These are phyloP conservation scores for Oxyteleia sp. DNA, from an alignment of 2,888 invertebrate genomes.

Conservation along the genomic window DNA sequence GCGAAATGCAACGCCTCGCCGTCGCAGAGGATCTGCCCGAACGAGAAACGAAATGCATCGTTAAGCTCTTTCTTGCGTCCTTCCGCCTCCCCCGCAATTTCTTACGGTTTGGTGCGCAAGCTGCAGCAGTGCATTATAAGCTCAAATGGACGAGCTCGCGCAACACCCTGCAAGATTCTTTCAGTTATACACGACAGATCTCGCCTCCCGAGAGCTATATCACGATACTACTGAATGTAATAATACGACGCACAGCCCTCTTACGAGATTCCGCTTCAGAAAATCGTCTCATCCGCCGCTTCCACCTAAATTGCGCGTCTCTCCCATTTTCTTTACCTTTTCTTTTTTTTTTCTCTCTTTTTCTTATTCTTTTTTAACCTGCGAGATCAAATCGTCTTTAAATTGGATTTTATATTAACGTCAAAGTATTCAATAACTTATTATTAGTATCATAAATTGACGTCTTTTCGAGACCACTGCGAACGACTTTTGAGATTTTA, in stretches of 20 bases:
- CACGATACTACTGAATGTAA: slow-evolving; percentile 46
- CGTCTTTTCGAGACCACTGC: too few species aligned
- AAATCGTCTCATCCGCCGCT: slow-evolving; percentile 20
- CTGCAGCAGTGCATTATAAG: slow-evolving; percentile 44
- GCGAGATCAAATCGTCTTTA: slow-evolving; percentile 19
- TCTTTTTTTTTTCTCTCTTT: too few species aligned
- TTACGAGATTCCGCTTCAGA: slow-evolving; percentile 37
- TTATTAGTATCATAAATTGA: too few species aligned
- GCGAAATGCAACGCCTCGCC: slow-evolving; percentile 45
- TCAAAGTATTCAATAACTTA: too few species aligned
- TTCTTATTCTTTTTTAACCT: slow-evolving; percentile 16
- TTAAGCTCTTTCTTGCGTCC: slow-evolving; percentile 49
- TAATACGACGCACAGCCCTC: slow-evolving; percentile 42
- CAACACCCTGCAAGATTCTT: slow-evolving; percentile 36
- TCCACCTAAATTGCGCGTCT: slow-evolving; percentile 44
- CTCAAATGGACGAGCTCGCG: slow-evolving; percentile 32
- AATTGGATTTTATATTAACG: slow-evolving; percentile 40
- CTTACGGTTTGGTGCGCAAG: slow-evolving; percentile 28
- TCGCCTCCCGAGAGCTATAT: slow-evolving; percentile 58
- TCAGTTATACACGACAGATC: slow-evolving; percentile 56
- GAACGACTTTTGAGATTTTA: too few species aligned
- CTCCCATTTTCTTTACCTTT: slow-evolving; percentile 10
- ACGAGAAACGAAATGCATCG: slow-evolving; percentile 51
- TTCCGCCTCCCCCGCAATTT: slow-evolving; percentile 2
- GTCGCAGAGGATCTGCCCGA: slow-evolving; percentile 12